Conservation (phyloP, 2,888 invertebrate genomes). For the Drosophila mulleri region DNA sequence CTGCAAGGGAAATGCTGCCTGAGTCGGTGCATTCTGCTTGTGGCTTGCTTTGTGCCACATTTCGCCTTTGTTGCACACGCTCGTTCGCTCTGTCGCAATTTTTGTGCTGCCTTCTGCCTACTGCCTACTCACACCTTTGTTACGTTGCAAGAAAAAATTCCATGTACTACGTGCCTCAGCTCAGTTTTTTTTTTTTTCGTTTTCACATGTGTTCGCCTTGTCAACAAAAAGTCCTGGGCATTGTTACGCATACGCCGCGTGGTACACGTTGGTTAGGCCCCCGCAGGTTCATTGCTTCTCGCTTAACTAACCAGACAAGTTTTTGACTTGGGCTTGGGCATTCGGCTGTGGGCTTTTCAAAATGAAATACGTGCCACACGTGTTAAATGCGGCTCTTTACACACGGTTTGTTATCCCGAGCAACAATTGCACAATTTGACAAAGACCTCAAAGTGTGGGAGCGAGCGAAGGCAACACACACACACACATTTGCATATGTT, state of each 20-base stretch:
- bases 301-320: constrained; percentile 50
- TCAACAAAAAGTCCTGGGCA: constrained; percentile 26
- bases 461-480: background rate
- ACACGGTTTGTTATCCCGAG: constrained; percentile 30
- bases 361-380: constrained; percentile 79
- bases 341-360: constrained; percentile 29
- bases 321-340: constrained; percentile 17
- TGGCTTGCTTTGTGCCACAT: constrained; percentile 57
- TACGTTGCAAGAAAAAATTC: constrained; percentile 17
- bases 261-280: constrained; percentile 15
- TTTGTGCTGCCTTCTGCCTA: background rate
- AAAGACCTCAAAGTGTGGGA: constrained; percentile 6
- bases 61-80: constrained; percentile 42
- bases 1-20: constrained; percentile 13
- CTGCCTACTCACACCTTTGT: background rate
- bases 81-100: constrained; percentile 18
- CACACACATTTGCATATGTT: constrained; percentile 61
- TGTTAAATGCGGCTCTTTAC: constrained; percentile 69
- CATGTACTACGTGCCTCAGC: constrained; percentile 42
- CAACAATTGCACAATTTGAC: constrained; percentile 75
- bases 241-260: constrained; percentile 59
- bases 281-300: constrained; percentile 64
- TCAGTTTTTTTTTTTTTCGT: constrained; percentile 12
- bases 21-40: constrained; percentile 16
- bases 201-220: constrained; percentile 12